phyloP scores from a whole-genome alignment of 2,113 vertebrate genomes.

The Saccopteryx bilineata region DNA sequence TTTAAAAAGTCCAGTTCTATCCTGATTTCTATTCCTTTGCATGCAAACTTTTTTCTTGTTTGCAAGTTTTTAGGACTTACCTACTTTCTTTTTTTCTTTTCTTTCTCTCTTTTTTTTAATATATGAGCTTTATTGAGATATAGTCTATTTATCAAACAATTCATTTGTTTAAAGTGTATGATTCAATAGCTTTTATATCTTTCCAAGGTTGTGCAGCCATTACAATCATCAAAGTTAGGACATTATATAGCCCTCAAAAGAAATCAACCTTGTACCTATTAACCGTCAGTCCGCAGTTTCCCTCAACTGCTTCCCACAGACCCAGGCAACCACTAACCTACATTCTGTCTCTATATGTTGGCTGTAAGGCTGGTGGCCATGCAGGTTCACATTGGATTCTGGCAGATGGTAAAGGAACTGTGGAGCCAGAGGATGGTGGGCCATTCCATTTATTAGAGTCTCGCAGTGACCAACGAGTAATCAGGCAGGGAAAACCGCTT shows the following conservation, averaged over 20 bases:
- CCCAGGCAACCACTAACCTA: not conserved
- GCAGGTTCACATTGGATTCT: no score
- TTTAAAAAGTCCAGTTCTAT: not conserved
- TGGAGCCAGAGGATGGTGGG: no score
- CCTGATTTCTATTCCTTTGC: not conserved
- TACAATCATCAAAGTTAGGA: not conserved
- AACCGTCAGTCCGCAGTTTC: not conserved
- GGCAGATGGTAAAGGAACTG: no score
- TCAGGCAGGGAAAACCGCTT: no score
- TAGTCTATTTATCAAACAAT: not conserved
- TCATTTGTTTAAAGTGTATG: not conserved
- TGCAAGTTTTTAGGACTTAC: not conserved
- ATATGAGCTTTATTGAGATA: not conserved
- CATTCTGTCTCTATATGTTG: not conserved
- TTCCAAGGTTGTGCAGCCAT: not conserved
- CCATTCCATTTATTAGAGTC: no score
- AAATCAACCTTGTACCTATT: not conserved
- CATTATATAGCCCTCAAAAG: not conserved
- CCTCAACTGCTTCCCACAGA: not conserved
- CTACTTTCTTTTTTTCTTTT: no score
- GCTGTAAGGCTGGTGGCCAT: no score
- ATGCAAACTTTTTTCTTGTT: not conserved
- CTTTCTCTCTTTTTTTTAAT: not conserved
- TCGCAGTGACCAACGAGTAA: no score
- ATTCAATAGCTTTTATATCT: no score